Evolutionary conservation across 2,888 invertebrate genomes (phyloP), one percentile per base, ranked within the genome.

Genomic region (Tenthredo amoena): DNA sequence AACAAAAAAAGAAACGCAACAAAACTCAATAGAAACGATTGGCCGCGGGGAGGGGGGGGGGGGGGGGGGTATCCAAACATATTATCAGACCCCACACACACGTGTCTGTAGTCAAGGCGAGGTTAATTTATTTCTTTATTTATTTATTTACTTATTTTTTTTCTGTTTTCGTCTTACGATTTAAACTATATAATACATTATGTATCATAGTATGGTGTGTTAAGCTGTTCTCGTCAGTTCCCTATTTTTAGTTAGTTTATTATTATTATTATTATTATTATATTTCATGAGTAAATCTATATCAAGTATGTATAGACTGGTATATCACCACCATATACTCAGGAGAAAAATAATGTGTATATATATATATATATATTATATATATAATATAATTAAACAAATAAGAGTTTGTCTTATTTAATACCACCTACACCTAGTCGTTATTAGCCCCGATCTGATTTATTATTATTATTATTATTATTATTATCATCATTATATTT

Each of bases 401-500:
- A 18, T 15, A 50, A 50, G 50, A 9, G 10, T 65, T 65, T 85
- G 84, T 86, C 79, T 79, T 86, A 84, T 87, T 85, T 87, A 87
- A 86, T 86, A 84, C 84, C 84, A 87, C 87, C 86, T 82, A 88
- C 87, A 87, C 82, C 72, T 86, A 87, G 3, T 37, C 18, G n/a
- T n/a, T 18, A 72, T 72, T 34, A 26, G 40, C 37, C 37, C 72
- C 72, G 72, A 72, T 37, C n/a, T n/a, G 15, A 37, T n/a, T 18
- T 12, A 34, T 2, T 9, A 71, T 37, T 34, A 71, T 34, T 31
- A 34, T 18, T n/a, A 72, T n/a, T 9, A 72, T 18, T n/a, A 72
- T 40, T n/a, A 72, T 37, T n/a, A 72, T 72, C 3, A 72, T 72
- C 15, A 71, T 71, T 34, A 71, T 71, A 18, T 31, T 71, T 5